Evolutionary conservation across 2,113 vertebrate species (phyloP).

Genomic region (Cairina moschata): DNA sequence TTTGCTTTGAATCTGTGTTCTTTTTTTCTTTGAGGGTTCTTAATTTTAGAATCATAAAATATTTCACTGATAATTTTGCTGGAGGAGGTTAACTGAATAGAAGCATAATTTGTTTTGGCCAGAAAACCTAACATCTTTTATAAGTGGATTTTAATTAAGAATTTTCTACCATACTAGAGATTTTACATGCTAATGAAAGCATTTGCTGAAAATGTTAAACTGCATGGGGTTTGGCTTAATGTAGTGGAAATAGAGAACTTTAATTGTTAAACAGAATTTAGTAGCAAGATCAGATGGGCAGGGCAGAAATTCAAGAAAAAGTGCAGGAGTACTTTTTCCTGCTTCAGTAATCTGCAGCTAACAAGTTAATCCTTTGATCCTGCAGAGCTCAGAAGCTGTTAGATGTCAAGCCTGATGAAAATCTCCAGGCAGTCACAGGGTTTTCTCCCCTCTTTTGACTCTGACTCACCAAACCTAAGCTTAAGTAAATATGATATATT

Average conservation of each 20-base stretch:
- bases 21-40: background rate
- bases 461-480: background rate
- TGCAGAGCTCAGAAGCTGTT: background rate
- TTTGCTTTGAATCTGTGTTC: background rate
- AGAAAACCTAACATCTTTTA: background rate
- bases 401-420: background rate
- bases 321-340: background rate
- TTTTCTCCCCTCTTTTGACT: background rate
- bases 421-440: background rate
- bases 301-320: background rate
- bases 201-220: constrained; percentile 24
- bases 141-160: constrained; percentile 27
- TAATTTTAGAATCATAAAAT: background rate
- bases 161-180: background rate
- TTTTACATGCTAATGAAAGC: background rate
- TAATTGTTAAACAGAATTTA: background rate
- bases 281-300: background rate
- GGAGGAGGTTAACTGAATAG: constrained; percentile 27
- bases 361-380: background rate
- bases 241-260: background rate
- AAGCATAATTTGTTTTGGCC: background rate
- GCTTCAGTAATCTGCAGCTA: background rate
- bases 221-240: background rate
- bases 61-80: constrained; percentile 13
- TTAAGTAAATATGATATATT: background rate